phyloP scores from a whole-genome alignment of 2,113 vertebrate species.

The Cyanocitta stelleri region DNA sequence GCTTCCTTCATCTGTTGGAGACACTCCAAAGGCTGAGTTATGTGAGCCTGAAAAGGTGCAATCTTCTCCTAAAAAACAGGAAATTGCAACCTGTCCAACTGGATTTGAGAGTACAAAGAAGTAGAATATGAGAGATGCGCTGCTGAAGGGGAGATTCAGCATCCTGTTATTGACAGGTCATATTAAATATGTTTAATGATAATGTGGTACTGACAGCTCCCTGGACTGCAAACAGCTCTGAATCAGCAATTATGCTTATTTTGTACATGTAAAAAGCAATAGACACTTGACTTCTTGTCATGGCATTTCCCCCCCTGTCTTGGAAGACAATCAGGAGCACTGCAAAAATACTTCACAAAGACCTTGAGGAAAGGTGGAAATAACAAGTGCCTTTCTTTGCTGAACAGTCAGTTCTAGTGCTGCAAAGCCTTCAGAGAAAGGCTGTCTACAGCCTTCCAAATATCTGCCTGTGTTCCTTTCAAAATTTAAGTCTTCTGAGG shows the following conservation, averaged over 20 bases:
- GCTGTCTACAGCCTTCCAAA: background rate
- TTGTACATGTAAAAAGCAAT: background rate
- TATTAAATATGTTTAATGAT: background rate
- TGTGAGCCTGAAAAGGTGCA: background rate
- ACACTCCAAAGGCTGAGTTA: background rate
- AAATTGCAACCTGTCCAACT: background rate
- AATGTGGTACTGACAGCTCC: background rate
- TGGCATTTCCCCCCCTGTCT: background rate
- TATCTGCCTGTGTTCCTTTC: background rate
- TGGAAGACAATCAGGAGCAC: background rate
- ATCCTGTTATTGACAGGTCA: constrained; percentile 6
- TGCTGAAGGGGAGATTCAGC: constrained; percentile 4
- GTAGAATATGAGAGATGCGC: background rate
- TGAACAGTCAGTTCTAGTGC: background rate
- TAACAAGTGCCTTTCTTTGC: background rate
- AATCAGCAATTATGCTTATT: background rate
- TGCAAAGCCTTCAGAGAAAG: background rate
- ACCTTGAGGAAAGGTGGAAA: background rate
- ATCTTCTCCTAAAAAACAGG: background rate
- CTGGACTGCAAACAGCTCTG: background rate
- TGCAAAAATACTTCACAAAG: background rate
- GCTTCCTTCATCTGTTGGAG: background rate
- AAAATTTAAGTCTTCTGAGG: background rate
- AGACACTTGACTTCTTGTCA: background rate
- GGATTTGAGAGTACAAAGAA: background rate